phyloP scores from a whole-genome alignment of 1,140 invertebrate species.

The Sitobion miscanthi region DNA sequence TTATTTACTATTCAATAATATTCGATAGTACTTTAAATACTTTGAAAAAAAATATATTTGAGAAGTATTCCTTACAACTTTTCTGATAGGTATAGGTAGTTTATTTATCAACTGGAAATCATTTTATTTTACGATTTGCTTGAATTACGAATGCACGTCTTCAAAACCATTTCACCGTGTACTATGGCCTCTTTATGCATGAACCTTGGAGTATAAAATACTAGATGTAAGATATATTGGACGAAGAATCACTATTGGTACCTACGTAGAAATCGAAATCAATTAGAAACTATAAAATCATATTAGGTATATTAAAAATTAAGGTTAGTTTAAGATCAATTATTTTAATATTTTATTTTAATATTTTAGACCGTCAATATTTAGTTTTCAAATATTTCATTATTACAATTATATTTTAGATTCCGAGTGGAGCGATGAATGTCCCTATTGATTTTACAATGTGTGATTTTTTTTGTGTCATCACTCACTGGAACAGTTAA shows the following conservation, averaged over 20 bases:
- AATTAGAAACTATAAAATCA: background rate
- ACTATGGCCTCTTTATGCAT: conserved; percentile 7
- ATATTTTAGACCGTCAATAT: background rate
- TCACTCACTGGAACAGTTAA: too few species aligned
- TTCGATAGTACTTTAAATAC: background rate
- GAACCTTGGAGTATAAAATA: background rate
- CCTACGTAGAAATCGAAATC: background rate
- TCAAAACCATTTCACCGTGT: conserved; percentile 20
- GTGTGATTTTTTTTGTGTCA: too few species aligned
- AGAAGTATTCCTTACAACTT: background rate
- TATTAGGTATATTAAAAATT: background rate
- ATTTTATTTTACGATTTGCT: conserved; percentile 28
- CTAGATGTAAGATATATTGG: background rate
- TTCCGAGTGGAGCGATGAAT: background rate
- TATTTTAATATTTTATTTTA: background rate
- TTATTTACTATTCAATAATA: too few species aligned
- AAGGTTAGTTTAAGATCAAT: background rate
- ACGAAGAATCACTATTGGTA: background rate
- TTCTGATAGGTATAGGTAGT: background rate
- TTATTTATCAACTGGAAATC: background rate
- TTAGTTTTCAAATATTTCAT: background rate
- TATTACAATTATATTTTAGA: background rate
- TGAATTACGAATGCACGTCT: background rate
- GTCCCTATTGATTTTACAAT: too few species aligned
- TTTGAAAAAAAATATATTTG: background rate